Base-by-base conservation (phyloP, 2,888 invertebrate species). In the Colostygia pectinataria region DNA sequence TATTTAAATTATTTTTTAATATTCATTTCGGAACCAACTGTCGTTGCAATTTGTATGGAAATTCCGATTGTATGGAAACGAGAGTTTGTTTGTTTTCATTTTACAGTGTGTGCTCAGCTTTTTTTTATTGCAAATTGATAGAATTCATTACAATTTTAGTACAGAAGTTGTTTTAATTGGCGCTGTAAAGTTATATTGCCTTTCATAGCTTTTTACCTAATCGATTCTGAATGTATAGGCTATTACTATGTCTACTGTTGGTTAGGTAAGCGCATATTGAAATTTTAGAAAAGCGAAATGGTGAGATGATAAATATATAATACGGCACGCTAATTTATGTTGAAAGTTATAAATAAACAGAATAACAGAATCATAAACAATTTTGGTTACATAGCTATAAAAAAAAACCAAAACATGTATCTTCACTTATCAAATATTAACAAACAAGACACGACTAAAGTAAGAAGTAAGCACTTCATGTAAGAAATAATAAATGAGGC, bases 51-150 rank as follows among this genome's bases (percentile, higher is more conserved):
- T 52, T 60, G 57, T 60, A 60, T 60, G 59, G 47, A 55, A 60
- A 60, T 59, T 18, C n/a, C 32, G 13, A 25, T 15, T 46, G 53
- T 51, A 48, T 52, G 55, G 40, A 38, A 55, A 55, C 28, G 41
- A 6, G 44, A 14, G 14, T n/a, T 43, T 10, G 15, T 20, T 42
- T 15, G 20, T 13, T 40, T 23, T 14, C 18, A 28, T 10, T 14
- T 13, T 23, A 6, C 43, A 34, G 53, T 55, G 55, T 57, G 55
- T 53, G 31, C 53, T 33, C 42, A 31, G 43, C 43, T 53, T 53
- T 56, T 48, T 57, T 55, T 60, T 50, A 60, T 46, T 60, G 55
- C 54, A 46, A 46, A 57, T 55, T 57, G 57, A 60, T 57, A 55
- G 49, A 46, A 42, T 41, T 34, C 42, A 55, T 60, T 49, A 48